These are phyloP conservation scores for Harpagifer antarcticus DNA, from an alignment of 2,797 vertebrate species.

Conservation along the genomic window DNA sequence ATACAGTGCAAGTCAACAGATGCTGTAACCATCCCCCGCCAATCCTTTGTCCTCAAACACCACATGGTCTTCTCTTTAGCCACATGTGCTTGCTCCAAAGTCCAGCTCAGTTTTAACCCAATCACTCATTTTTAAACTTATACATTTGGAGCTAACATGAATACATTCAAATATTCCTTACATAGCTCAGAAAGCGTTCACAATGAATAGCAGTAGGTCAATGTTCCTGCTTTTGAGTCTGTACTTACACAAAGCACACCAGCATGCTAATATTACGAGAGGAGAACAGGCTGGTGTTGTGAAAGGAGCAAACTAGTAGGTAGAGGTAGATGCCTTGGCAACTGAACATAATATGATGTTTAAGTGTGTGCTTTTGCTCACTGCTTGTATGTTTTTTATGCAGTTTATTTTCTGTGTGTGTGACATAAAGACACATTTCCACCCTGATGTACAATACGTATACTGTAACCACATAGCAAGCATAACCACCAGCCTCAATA, in stretches of 20 bases:
- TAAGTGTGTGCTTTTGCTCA: not conserved
- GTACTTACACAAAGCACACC: not conserved
- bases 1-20: too few relatives aligned
- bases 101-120: too few relatives aligned
- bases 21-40: too few relatives aligned
- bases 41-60: too few relatives aligned
- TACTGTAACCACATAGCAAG: not conserved
- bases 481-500: not conserved
- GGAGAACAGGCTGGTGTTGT: not conserved
- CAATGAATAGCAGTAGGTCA: not conserved
- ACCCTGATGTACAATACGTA: too few relatives aligned
- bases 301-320: not conserved
- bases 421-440: not conserved
- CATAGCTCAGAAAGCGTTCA: not conserved
- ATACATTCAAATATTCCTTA: too few relatives aligned
- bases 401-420: not conserved
- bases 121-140: too few relatives aligned
- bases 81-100: too few relatives aligned
- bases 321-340: not conserved
- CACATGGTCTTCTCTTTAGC: too few relatives aligned
- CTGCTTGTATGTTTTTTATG: not conserved
- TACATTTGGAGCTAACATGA: too few relatives aligned
- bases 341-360: not conserved
- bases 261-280: not conserved
- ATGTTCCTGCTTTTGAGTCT: not conserved